Evolutionary conservation across 2,113 vertebrate species (phyloP).

Genomic region (Gnathonemus echidnorhynchus): DNA sequence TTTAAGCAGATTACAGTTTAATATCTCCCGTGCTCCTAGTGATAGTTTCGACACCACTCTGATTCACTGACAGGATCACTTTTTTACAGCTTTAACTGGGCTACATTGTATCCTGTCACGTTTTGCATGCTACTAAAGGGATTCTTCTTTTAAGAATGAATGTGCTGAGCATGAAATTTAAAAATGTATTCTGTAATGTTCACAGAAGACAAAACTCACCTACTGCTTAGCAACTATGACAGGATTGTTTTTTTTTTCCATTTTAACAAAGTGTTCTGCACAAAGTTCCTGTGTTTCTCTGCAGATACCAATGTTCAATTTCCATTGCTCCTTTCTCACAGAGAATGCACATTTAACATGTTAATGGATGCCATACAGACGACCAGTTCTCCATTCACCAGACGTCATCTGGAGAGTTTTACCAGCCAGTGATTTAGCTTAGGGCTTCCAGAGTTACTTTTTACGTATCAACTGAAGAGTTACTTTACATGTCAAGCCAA

Average conservation of each 20-base stretch:
- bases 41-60: not conserved
- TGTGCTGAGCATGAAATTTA: not conserved
- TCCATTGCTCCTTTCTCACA: not conserved
- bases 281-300: not conserved
- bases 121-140: not conserved
- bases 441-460: not conserved
- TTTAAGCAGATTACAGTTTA: not conserved
- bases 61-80: not conserved
- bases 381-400: not conserved
- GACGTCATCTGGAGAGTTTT: not conserved
- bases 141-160: not conserved
- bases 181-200: slow-evolving; percentile 1
- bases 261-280: not conserved
- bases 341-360: not conserved
- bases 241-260: not conserved
- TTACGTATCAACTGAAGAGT: not conserved
- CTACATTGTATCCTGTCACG: not conserved
- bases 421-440: not conserved
- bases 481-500: not conserved
- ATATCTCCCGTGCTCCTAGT: not conserved
- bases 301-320: not conserved
- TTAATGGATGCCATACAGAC: not conserved
- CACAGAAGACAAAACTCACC: not conserved
- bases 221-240: not conserved
- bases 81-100: not conserved